Percentiles rank a stretch among this genome's conserved stretches.
Conservation (phyloP, 2,888 invertebrate species). For the Tenthredo notha region DNA sequence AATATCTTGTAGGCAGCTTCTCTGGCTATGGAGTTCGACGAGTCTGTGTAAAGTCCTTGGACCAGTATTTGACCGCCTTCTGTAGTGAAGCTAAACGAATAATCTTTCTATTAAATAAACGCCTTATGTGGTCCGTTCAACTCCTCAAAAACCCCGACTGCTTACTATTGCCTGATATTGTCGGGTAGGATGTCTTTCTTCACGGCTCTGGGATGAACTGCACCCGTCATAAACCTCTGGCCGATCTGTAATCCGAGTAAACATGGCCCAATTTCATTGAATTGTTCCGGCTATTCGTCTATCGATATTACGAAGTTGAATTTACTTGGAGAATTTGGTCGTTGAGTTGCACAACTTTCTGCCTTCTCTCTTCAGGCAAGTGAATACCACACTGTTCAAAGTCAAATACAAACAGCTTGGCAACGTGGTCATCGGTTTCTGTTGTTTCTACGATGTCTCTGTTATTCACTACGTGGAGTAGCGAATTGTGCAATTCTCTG, state of each 20-base stretch:
- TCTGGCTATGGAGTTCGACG: constrained; percentile 87
- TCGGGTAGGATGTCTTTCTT: constrained; percentile 85
- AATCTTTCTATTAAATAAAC: constrained; percentile 33
- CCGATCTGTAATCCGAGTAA: constrained; percentile 80
- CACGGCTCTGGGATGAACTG: constrained; percentile 85
- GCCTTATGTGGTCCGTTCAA: not conserved
- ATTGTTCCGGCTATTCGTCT: not conserved
- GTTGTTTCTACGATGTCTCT: constrained; percentile 85
- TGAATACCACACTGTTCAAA: constrained; percentile 99
- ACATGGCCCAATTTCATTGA: constrained; percentile 31
- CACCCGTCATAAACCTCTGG: constrained; percentile 90
- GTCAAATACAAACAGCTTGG: constrained; percentile 94
- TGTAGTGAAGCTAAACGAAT: constrained; percentile 80
- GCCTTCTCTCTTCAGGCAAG: constrained; percentile 86
- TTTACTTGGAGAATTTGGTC: constrained; percentile 87
- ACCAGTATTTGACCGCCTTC: constrained; percentile 89
- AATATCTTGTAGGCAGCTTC: constrained; percentile 94
- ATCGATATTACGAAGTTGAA: not conserved
- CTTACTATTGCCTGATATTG: constrained; percentile 87
- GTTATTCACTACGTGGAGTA: constrained; percentile 85
- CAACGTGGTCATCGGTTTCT: constrained; percentile 91
- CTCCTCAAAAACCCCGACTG: constrained; percentile 60
- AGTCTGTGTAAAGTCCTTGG: constrained; percentile 91
- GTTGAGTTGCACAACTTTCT: constrained; percentile 91
- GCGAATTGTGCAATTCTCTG: constrained; percentile 88